These are phyloP conservation scores for Cyclopterus lumpus DNA, from an alignment of 2,797 vertebrate genomes.

Conservation along the genomic window DNA sequence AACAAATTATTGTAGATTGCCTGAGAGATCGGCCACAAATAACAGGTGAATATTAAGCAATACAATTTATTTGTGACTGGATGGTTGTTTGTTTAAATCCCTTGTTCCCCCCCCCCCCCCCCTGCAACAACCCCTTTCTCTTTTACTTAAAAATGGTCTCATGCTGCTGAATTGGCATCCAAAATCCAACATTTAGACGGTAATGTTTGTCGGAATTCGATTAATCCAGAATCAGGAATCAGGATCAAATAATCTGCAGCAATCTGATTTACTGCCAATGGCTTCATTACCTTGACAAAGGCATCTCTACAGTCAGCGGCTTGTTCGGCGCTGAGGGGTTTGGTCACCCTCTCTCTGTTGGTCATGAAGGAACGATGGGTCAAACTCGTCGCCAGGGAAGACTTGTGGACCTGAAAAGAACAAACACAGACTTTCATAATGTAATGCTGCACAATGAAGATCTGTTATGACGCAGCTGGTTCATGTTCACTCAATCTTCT, in stretches of 20 bases:
- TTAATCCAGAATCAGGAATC: neutral
- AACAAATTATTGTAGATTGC: conserved; percentile 93
- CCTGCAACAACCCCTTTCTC: neutral
- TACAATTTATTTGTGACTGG: neutral
- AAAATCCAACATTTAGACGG: neutral
- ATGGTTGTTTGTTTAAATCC: neutral
- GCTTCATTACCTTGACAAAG: conserved; percentile 89
- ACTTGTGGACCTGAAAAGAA: conserved; percentile 79
- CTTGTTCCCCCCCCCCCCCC: neutral
- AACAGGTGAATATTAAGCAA: neutral
- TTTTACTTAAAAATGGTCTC: neutral
- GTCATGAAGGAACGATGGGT: conserved; percentile 89
- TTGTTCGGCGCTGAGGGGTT: conserved; percentile 86
- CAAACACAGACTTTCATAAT: neutral
- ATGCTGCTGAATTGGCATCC: neutral
- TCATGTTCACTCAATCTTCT: neutral
- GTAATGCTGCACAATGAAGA: neutral
- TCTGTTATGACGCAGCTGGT: neutral
- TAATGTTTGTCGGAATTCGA: neutral
- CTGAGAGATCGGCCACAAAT: conserved; percentile 74
- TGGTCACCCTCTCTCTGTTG: conserved; percentile 89
- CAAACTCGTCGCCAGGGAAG: conserved; percentile 85
- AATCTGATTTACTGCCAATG: neutral
- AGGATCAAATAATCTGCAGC: conserved; percentile 16
- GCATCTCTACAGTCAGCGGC: conserved; percentile 91